Evolutionary conservation across 2,888 invertebrate genomes (phyloP).

Genomic region (Eupithecia subfuscata): DNA sequence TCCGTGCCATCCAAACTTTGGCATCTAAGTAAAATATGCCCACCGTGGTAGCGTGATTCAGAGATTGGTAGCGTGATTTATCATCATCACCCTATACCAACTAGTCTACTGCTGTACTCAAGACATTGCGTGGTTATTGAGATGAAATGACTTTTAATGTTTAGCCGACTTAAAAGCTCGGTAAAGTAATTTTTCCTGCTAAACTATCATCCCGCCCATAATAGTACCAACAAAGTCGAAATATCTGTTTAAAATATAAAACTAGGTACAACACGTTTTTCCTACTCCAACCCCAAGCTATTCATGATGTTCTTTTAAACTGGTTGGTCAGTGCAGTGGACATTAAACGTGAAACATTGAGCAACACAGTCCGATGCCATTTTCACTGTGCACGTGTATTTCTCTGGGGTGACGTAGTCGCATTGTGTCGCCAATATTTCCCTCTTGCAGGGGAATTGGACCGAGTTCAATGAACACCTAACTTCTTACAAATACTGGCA

Average conservation of each 20-base stretch:
- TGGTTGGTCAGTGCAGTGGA: background rate
- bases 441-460: constrained; percentile 25
- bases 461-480: constrained; percentile 26
- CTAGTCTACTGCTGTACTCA: no score
- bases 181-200: background rate
- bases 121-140: no score
- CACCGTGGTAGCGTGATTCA: no score
- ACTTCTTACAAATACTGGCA: constrained; percentile 20
- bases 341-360: constrained; percentile 15
- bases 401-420: constrained; percentile 54
- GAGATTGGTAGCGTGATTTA: no score
- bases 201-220: background rate
- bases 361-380: constrained; percentile 37
- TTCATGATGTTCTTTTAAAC: background rate
- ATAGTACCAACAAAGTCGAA: background rate
- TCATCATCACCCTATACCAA: no score
- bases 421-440: constrained; percentile 44
- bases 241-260: background rate
- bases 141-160: background rate
- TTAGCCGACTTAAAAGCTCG: background rate
- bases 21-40: no score
- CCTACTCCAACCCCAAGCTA: background rate
- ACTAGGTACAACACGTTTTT: background rate
- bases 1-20: no score
- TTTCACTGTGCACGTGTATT: constrained; percentile 61